These are phyloP conservation scores for Phocoena phocoena DNA, from an alignment of 2,113 vertebrate species.

Conservation along the genomic window DNA sequence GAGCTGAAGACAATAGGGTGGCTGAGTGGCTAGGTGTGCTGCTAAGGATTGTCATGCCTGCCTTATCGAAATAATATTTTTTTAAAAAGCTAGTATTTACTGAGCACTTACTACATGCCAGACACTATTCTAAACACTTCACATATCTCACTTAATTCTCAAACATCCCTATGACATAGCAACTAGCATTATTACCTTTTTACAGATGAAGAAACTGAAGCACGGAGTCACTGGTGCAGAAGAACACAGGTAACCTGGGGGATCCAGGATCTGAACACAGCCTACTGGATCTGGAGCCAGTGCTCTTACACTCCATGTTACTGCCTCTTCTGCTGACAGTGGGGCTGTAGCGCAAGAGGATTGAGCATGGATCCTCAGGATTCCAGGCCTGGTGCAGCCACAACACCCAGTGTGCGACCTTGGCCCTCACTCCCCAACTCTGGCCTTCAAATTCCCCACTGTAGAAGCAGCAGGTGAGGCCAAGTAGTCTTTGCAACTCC, in stretches of 20 bases:
- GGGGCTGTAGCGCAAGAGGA: rapidly evolving
- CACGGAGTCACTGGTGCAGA: background rate
- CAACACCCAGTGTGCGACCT: background rate
- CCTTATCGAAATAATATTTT: background rate
- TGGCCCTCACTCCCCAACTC: background rate
- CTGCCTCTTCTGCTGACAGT: background rate
- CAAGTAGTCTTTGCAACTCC: background rate
- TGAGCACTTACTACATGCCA: background rate
- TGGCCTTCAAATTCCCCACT: background rate
- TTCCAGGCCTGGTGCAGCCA: background rate
- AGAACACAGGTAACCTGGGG: background rate
- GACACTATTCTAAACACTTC: background rate
- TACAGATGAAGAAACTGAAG: background rate
- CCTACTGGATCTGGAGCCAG: rapidly evolving
- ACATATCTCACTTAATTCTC: background rate
- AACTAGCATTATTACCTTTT: background rate
- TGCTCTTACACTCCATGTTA: too few relatives aligned
- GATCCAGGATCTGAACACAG: background rate
- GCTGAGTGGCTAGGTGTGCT: background rate
- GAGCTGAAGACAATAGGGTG: background rate
- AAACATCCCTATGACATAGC: background rate
- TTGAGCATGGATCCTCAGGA: rapidly evolving
- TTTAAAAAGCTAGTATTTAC: background rate
- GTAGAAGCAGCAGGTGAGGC: background rate
- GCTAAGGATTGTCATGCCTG: background rate